These are phyloP conservation scores for Apodemus agrarius DNA, from an alignment of 2,797 vertebrate species.

Conservation along the genomic window DNA sequence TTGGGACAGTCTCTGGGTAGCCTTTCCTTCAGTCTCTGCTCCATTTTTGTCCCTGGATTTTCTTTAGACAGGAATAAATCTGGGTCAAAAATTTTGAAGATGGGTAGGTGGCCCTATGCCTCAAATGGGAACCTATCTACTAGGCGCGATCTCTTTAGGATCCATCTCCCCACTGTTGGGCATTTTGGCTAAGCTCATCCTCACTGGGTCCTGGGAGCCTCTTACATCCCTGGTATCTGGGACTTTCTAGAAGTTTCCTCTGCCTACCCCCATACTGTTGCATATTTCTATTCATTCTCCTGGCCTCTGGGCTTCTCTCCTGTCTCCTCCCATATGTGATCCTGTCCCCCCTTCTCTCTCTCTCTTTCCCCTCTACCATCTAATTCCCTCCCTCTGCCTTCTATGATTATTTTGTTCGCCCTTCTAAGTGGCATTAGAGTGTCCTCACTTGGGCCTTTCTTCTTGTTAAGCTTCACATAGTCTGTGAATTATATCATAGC, in stretches of 20 bases:
- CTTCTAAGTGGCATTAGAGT: not conserved
- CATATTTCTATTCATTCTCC: not conserved
- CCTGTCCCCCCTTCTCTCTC: not conserved
- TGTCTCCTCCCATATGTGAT: not conserved
- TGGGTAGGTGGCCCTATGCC: not conserved
- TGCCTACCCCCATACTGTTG: not conserved
- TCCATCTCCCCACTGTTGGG: not conserved
- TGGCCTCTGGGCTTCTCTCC: not conserved
- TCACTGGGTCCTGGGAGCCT: not conserved
- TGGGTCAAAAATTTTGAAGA: not conserved
- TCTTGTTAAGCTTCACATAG: not conserved
- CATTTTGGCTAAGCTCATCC: not conserved
- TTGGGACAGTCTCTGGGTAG: not conserved
- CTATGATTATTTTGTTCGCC: not conserved
- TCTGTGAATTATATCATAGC: not conserved
- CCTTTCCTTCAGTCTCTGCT: not conserved
- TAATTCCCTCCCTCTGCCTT: not conserved
- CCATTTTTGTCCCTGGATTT: not conserved
- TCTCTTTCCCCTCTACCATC: not conserved
- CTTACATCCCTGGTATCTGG: not conserved
- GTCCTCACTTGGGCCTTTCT: not conserved
- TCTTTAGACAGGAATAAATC: not conserved
- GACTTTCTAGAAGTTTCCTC: not conserved
- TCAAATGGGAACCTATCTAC: not conserved
- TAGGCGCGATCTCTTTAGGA: not conserved